Base-by-base conservation (phyloP, 2,113 vertebrate genomes). In the Xyrauchen texanus region DNA sequence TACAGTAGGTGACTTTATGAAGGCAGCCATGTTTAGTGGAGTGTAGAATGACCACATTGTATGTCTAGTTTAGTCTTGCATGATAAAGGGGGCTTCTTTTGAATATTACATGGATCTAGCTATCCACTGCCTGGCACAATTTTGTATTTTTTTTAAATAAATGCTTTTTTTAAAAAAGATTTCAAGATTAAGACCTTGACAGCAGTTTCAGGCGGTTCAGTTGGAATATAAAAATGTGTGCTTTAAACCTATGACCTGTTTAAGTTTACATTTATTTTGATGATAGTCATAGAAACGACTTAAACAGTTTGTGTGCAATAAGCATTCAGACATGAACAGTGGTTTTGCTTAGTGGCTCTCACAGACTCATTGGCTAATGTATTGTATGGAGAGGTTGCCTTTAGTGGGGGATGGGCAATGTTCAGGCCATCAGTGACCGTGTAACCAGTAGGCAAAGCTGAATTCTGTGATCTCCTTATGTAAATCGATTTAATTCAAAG, bases 371-470 rank as follows among this genome's bases (percentile, higher is more conserved):
- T 44, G 74, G 63, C 78, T 77, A 60, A 75, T 51, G 49, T 78
- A 67, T 72, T 81, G 78, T 83, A 16, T 75, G n/a, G 55, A 52
- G 46, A 63, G 67, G 64, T 79, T 15, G 61, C 44, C 68, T n/a
- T 46, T 68, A 4, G 46, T 75, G 78, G 81, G 84, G 84, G 81
- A 83, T 78, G 80, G 83, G 76, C 51, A 52, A 58, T 11, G 47
- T 47, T 63, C 13, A 76, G 64, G 45, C 12, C 21, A 76, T 64
- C 72, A 34, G 21, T 34, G 21, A 34, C 21, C 64, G 64, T 76
- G 49, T 69, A 6, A 15, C 44, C 55, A 60, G 58, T 45, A 60
- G 13, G 70, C 44, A 72, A 44, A 60, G n/a, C 42, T 47, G 16
- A 75, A 75, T 51, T 75, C 71, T 51, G 69, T 45, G 10, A 58